These are phyloP conservation scores for Cyaniris semiargus DNA, from an alignment of 2,888 invertebrate genomes.

Conservation along the genomic window DNA sequence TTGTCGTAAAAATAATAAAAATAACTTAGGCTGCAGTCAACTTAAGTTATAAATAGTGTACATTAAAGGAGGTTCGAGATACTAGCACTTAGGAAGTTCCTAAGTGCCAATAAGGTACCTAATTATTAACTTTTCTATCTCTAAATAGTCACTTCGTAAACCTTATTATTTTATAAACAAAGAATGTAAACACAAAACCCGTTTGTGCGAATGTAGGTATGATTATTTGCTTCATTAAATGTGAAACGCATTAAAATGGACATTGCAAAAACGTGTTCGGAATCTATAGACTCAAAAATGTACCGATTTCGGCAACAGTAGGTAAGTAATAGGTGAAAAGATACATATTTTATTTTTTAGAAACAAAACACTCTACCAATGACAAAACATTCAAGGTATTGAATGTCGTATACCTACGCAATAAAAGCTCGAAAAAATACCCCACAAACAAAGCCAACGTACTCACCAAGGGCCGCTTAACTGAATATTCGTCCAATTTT, in stretches of 20 bases:
- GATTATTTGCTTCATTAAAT: constrained; percentile 20
- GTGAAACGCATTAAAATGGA: constrained; percentile 19
- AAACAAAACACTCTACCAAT: not conserved
- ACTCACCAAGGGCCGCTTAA: not conserved
- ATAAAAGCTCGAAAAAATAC: not conserved
- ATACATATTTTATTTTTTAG: not conserved
- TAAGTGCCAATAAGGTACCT: not conserved
- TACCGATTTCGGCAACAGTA: constrained; percentile 5
- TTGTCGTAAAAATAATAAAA: no score
- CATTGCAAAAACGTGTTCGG: constrained; percentile 18
- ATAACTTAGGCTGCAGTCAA: no score
- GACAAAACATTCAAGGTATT: not conserved
- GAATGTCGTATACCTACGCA: not conserved
- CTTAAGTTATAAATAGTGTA: no score
- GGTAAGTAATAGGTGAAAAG: not conserved
- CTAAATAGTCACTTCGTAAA: not conserved
- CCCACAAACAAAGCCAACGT: not conserved
- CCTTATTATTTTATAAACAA: not conserved
- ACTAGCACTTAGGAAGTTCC: no score
- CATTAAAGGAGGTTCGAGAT: no score
- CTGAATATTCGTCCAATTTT: constrained; percentile 2
- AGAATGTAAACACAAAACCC: constrained; percentile 11
- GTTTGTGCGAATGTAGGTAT: not conserved
- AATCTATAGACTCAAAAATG: not conserved
- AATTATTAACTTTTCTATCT: not conserved